Conservation (phyloP, 2,797 vertebrate genomes). For the Alca torda region DNA sequence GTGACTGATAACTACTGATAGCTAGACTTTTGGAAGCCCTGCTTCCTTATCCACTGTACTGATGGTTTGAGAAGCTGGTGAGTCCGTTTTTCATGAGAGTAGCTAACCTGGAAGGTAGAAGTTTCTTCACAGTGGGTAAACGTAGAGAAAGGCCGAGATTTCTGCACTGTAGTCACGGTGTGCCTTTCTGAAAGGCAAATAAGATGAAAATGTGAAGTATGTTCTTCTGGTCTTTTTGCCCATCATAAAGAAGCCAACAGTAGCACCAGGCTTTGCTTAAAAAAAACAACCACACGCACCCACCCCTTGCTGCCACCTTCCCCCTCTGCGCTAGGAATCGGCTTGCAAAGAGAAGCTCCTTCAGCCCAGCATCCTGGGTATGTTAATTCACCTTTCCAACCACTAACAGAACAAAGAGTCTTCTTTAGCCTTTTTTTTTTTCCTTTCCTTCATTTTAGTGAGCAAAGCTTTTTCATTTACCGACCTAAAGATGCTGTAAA, state of each 20-base stretch:
- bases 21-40: background rate
- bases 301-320: background rate
- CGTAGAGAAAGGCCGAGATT: background rate
- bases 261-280: background rate
- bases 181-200: background rate
- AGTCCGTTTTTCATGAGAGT: background rate
- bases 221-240: background rate
- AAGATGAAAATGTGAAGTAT: background rate
- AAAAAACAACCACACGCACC: rapidly evolving
- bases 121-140: background rate
- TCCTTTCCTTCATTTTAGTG: background rate
- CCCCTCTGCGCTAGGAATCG: background rate
- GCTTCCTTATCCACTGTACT: background rate
- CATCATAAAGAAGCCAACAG: background rate
- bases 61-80: background rate
- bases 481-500: background rate
- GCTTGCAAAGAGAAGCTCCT: background rate
- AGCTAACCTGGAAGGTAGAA: background rate
- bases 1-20: background rate
- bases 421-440: background rate
- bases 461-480: background rate
- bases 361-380: background rate
- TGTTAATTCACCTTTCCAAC: background rate
- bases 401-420: background rate
- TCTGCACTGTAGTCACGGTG: rapidly evolving